Evolutionary conservation across 2,888 invertebrate genomes (phyloP), one percentile per base, ranked within the genome.

Genomic region (Monochamus alternatus): DNA sequence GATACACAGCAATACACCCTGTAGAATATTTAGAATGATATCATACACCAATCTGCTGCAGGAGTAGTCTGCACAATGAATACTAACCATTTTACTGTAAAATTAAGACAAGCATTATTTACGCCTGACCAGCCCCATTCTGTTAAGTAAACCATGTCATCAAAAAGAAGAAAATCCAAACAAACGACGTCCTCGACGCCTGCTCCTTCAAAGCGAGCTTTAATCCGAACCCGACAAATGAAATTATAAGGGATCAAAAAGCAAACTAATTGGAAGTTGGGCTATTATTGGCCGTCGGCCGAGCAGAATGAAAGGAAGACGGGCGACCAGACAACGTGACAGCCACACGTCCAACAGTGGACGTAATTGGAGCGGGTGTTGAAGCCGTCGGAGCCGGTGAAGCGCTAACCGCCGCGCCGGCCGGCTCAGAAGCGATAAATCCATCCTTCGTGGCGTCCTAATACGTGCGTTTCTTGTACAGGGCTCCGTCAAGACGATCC

Each of bases 341-440:
- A 75, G 77, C 47, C 63, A 66, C 73, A 78, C 66, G 66, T 78
- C 63, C 69, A 63, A 67, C 62, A 67, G 63, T 70, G 64, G 73
- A 77, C 74, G 74, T 77, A 80, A 80, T 80, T 78, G 78, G 74
- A 74, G 72, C 66, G 67, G 75, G 75, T 77, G 75, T 78, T 80
- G 52, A 52, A 67, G 55, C 52, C 32, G 67, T 30, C 8, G 72
- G 64, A 71, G 76, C 73, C 76, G 72, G 76, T 78, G 72, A 58
- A 67, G 52, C 59, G 68, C 22, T 59, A 62, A 62, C 60, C 74
- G 62, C 58, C 38, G 44, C 43, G 38, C 60, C 31, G 38, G 30
- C 60, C 32, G 12, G n/a, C 38, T 38, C 60, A 31, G 60, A 60
- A 60, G 60, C 38, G 60, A 60, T 60, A 60, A 60, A 60, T 60